Percentiles rank a stretch among this genome's conserved stretches.
Evolutionary conservation across 2,888 invertebrate species (phyloP).

Genomic region (Morpho deidamia): DNA sequence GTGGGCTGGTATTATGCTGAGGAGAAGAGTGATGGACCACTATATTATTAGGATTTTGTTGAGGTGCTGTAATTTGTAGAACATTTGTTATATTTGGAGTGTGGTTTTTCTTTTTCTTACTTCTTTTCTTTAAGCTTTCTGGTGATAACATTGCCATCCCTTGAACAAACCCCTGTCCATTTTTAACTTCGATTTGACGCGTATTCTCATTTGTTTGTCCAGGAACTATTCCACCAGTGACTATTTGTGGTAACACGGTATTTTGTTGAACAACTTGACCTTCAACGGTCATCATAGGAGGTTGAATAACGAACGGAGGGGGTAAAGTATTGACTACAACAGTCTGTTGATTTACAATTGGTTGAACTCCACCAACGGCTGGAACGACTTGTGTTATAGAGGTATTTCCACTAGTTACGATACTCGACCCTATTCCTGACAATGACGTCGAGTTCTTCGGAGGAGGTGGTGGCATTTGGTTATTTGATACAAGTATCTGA

Average conservation of each 20-base stretch:
- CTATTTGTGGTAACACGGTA: slow-evolving; percentile 83
- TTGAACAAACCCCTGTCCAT: slow-evolving; percentile 54
- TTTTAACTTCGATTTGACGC: slow-evolving; percentile 77
- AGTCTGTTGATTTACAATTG: slow-evolving; percentile 85
- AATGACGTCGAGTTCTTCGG: slow-evolving; percentile 74
- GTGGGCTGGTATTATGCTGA: slow-evolving; percentile 66
- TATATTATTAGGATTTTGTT: slow-evolving; percentile 81
- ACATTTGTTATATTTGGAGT: slow-evolving; percentile 84
- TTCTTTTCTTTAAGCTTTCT: slow-evolving; percentile 81
- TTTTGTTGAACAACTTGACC: slow-evolving; percentile 84
- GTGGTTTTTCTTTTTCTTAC: slow-evolving; percentile 85
- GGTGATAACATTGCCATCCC: slow-evolving; percentile 81
- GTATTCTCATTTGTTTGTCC: slow-evolving; percentile 68
- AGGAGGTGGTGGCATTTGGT: slow-evolving; percentile 83
- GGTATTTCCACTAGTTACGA: slow-evolving; percentile 81
- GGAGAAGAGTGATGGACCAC: slow-evolving; percentile 75
- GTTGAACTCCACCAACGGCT: slow-evolving; percentile 80
- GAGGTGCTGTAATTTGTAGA: slow-evolving; percentile 82
- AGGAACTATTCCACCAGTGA: slow-evolving; percentile 81
- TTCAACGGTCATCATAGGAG: slow-evolving; percentile 87
- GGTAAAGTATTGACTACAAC: slow-evolving; percentile 89
- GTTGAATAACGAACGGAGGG: slow-evolving; percentile 87
- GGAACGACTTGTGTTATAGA: slow-evolving; percentile 82
- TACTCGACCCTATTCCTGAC: slow-evolving; percentile 80
- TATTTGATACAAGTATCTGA: slow-evolving; percentile 84